phyloP scores from a whole-genome alignment of 2,888 invertebrate species.

The Acholoe squamosa region DNA sequence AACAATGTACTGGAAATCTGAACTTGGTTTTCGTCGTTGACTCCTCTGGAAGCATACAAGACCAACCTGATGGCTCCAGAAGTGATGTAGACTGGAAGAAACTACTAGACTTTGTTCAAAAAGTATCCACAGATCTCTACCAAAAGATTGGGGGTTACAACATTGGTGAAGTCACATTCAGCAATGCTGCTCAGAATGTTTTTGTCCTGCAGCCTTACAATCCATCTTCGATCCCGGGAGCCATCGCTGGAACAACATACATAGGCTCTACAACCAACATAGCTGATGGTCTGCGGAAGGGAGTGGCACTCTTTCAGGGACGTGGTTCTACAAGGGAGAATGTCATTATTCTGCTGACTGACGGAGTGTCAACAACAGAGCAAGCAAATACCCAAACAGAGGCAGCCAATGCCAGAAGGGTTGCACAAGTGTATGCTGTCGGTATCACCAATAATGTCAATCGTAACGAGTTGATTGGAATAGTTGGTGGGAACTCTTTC shows the following conservation, averaged over 20 bases:
- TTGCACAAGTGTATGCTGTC: slow-evolving; percentile 19
- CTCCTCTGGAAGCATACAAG: slow-evolving; percentile 52
- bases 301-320: background rate
- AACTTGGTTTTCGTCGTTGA: slow-evolving; percentile 51
- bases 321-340: background rate
- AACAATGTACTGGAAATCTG: background rate
- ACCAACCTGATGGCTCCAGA: background rate
- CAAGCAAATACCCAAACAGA: background rate
- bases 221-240: background rate
- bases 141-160: background rate
- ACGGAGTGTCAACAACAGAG: background rate
- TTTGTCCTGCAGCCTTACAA: background rate
- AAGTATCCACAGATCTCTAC: background rate
- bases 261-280: slow-evolving; percentile 26
- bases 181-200: background rate
- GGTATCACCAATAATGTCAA: slow-evolving; percentile 17
- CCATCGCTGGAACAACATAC: background rate
- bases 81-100: background rate
- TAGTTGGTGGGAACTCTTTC: background rate
- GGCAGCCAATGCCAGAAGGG: background rate
- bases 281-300: slow-evolving; percentile 17
- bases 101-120: background rate
- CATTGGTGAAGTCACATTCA: slow-evolving; percentile 35
- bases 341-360: slow-evolving; percentile 35
- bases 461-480: background rate